Base-by-base conservation (phyloP, 2,113 vertebrate species). In the Chaetorhynchus papuensis region DNA sequence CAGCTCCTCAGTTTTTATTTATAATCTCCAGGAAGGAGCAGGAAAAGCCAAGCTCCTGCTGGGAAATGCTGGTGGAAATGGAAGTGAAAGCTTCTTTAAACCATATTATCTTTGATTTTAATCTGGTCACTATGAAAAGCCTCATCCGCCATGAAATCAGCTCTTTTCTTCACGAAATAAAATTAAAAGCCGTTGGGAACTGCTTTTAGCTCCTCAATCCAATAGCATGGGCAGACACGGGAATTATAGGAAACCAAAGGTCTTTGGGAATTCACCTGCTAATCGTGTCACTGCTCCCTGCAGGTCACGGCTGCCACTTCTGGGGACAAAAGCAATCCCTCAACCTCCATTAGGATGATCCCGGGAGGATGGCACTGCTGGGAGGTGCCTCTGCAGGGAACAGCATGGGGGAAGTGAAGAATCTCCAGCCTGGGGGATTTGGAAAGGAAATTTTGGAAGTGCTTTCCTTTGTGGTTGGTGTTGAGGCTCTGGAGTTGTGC, bases 331-430 rank as follows among this genome's bases (percentile, higher is more conserved):
- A 66, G 2, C 47, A 6, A 70, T 30, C 76, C 39, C 52, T 86
- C 57, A 33, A 0, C 20, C 37, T 65, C 77, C 16, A 0, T 57
- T 0, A 7, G 54, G 69, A 31, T 11, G 28, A 37, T 21, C 20
- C 52, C 0, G 1, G 35, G 17, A 28, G 41, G 41, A 12, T 3
- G 56, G 24, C 2, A 0, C 26, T 59, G 68, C 72, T 41, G 83
- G 81, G 81, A 85, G 75, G 15, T 7, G 21, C 30, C 50, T 64
- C 68, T 52, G 42, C 53, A 44, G 86, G 21, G 10, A 39, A 41
- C 10, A 23, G 24, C 37, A 3, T 0, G 8, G 22, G 42, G 27
- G 14, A 39, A 19, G 20, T 0, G 3, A 33, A 37, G 11, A 26
- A 10, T 75, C 35, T 66, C 39, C 63, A 35, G 0, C 19, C 2